Base-by-base conservation (phyloP, 2,113 vertebrate species). In the Lucifuga dentata region DNA sequence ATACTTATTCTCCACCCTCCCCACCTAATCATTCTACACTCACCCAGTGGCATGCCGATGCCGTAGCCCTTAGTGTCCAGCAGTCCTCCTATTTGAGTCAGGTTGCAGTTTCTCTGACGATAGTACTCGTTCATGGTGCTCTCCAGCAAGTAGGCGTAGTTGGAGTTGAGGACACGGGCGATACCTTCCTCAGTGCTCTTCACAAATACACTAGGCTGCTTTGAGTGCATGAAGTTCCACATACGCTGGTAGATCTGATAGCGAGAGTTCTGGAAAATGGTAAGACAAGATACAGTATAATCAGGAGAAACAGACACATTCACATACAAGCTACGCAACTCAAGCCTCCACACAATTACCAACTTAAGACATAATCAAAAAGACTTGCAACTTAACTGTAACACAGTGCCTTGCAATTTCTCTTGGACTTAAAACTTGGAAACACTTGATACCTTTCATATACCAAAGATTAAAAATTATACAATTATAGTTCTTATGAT, bases 221-320 rank as follows among this genome's bases (percentile, higher is more conserved):
- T 99, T 32, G 98, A 98, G 85, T 98, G 95, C 98, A 99, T 99
- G 92, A 98, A 99, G 84, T 99, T 99, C 98, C 98, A 99, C 98
- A 99, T 98, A 36, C 97, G 92, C 81, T 99, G 98, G 91, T 99
- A 99, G 0, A 97, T 99, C 94, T 99, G 98, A 86, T 99, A 99
- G 57, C 96, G 95, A 15, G 98, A 99, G 85, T 99, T 99, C 98
- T 99, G 92, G n/a, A 15, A 9, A 48, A 49, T 36, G 0, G 19
- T 1, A 13, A 11, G 12, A 46, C 2, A 8, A 19, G 9, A 39
- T 7, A 4, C 11, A 35, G n/a, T n/a, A n/a, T n/a, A 6, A 23
- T 13, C 21, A 33, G 9, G 15, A 68, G 19, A 84, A 23, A 0
- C 0, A 40, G 8, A 64, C 8, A 78, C 5, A 75, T n/a, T 46